These are phyloP conservation scores for Onychomys torridus DNA, from an alignment of 2,797 vertebrate genomes.

Conservation along the genomic window DNA sequence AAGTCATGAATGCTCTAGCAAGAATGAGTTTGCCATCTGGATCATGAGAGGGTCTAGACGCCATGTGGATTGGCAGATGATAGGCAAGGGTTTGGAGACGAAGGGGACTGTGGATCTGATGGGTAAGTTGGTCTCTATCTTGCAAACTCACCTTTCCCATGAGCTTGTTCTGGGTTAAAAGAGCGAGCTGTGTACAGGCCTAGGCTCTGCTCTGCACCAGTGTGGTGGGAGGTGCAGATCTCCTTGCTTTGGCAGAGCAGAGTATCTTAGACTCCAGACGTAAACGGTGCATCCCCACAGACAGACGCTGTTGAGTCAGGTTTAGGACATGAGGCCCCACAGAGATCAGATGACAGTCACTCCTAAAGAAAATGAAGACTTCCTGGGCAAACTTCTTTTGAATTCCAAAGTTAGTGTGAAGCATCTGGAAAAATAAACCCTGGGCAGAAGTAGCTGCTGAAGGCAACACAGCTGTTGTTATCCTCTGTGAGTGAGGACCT, in stretches of 20 bases:
- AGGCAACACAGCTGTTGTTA: neutral
- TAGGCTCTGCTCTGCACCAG: neutral
- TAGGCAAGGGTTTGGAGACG: neutral
- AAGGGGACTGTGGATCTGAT: neutral
- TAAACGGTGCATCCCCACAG: constrained; percentile 54
- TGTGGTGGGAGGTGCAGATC: neutral
- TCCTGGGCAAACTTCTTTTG: constrained; percentile 11
- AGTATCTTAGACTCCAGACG: constrained; percentile 8
- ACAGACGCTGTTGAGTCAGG: constrained; percentile 1
- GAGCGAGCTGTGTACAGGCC: neutral
- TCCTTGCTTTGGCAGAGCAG: neutral
- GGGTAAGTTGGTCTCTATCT: neutral
- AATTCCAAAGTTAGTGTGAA: constrained; percentile 72
- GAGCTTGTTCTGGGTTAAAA: neutral
- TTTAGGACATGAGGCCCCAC: neutral
- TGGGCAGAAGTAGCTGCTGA: neutral
- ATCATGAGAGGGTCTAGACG: neutral
- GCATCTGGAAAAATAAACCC: constrained; percentile 70
- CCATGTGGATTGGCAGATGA: neutral
- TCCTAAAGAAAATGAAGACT: constrained; percentile 1
- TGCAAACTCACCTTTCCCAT: neutral
- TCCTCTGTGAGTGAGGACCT: neutral
- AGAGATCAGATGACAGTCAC: neutral
- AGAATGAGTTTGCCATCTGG: neutral
- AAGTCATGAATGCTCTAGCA: neutral